Percentiles rank a stretch among this genome's conserved stretches.
Conservation (phyloP, 1,140 invertebrate genomes). For the Nixonia krombeini region DNA sequence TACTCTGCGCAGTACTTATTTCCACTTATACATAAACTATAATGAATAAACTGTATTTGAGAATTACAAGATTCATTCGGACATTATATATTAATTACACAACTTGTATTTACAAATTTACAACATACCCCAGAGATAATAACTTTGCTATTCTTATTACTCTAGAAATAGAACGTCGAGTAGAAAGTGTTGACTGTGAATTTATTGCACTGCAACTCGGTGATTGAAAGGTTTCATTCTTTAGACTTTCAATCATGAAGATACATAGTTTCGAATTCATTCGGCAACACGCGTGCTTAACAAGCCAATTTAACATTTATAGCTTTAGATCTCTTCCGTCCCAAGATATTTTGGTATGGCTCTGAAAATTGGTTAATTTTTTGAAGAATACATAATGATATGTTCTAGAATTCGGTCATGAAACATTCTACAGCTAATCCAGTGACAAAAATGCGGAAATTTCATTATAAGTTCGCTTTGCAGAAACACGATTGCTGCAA, state of each 20-base stretch:
- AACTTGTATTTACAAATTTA: slow-evolving; percentile 62
- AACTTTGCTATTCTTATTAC: slow-evolving; percentile 15
- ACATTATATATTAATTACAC: slow-evolving; percentile 21
- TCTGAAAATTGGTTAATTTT: slow-evolving; percentile 19
- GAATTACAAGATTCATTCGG: slow-evolving; percentile 30
- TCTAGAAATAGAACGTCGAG: slow-evolving; percentile 21
- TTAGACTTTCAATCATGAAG: too few relatives aligned
- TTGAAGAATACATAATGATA: slow-evolving; percentile 54
- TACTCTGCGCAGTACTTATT: too few relatives aligned
- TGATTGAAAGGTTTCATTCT: background rate
- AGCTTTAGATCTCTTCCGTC: background rate
- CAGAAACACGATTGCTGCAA: too few relatives aligned
- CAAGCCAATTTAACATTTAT: background rate
- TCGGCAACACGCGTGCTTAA: background rate
- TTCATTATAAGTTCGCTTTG: too few relatives aligned
- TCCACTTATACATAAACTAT: too few relatives aligned
- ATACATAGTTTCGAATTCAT: background rate
- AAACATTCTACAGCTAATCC: slow-evolving; percentile 24
- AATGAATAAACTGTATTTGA: too few relatives aligned
- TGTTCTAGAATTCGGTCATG: slow-evolving; percentile 63
- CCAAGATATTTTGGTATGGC: slow-evolving; percentile 21
- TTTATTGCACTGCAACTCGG: slow-evolving; percentile 51
- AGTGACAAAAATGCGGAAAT: slow-evolving; percentile 17
- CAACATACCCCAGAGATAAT: slow-evolving; percentile 30
- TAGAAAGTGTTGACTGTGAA: slow-evolving; percentile 49